Percentiles rank a stretch among this genome's conserved stretches.
Conservation (phyloP, 2,797 vertebrate species). For the Hephaestus fuliginosus region DNA sequence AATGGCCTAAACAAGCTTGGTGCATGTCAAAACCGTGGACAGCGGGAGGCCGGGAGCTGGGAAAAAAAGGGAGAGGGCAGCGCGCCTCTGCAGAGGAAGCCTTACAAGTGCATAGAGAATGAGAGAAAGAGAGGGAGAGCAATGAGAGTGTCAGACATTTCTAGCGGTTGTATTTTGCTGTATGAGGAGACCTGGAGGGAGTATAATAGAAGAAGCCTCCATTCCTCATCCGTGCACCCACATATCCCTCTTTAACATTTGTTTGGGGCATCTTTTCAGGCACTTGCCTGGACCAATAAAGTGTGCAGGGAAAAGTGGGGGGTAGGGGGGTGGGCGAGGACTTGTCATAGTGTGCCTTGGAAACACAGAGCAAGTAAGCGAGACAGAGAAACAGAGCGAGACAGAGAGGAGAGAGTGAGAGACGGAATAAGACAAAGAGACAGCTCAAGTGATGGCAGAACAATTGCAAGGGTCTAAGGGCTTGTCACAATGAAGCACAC, state of each 20-base stretch:
- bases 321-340: not conserved
- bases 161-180: constrained; percentile 50
- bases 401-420: constrained; percentile 24
- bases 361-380: constrained; percentile 27
- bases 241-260: constrained; percentile 50
- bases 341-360: constrained; percentile 46
- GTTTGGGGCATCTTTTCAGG: constrained; percentile 59
- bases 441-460: constrained; percentile 51
- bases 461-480: constrained; percentile 44
- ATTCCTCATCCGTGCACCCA: constrained; percentile 21
- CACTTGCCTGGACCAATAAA: constrained; percentile 56
- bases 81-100: constrained; percentile 50
- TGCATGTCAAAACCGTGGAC: constrained; percentile 54
- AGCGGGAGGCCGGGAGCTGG: constrained; percentile 15
- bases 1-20: constrained; percentile 65
- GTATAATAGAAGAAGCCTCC: constrained; percentile 45
- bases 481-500: constrained; percentile 44
- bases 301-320: not conserved
- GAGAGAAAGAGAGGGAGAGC: constrained; percentile 23
- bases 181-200: constrained; percentile 57
- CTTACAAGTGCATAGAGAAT: constrained; percentile 30
- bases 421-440: constrained; percentile 43
- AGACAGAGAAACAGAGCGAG: constrained; percentile 15
- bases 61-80: constrained; percentile 20
- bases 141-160: constrained; percentile 69